Base-by-base conservation (phyloP, 2,113 vertebrate species). In the Macaca fascicularis region DNA sequence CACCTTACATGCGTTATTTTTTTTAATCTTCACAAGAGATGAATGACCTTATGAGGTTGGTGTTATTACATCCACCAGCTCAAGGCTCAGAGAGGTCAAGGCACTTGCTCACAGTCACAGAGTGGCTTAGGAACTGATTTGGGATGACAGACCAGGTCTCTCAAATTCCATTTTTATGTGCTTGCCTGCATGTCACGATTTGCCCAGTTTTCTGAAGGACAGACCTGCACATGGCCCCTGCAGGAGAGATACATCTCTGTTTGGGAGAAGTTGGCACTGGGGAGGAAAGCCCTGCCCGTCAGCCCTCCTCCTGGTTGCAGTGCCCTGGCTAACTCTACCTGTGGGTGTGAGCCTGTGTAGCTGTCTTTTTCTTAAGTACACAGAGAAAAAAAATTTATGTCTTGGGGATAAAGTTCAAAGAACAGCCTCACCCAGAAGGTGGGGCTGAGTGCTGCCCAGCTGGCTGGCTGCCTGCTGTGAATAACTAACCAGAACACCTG, bases 391-490 rank as follows among this genome's bases (percentile, higher is more conserved):
- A 43, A 8, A 13, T 20, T 8, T 93, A 76, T 72, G 61, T 70
- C 67, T 45, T 64, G 57, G 90, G 89, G 79, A 32, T 40, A 93
- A 93, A 96, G 95, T 88, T 93, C 87, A 90, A 38, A 74, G 74
- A 67, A 93, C 16, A 81, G 50, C 67, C 48, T 90, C 11, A 3
- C 55, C 74, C 43, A 57, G 90, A 87, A 96, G 79, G 90, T 52
- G 27, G 25, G 23, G 57, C 70, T 55, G 48, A 25, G 48, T 72
- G n/a, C 48, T 55, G 8, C 20, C 20, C 8, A 38, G 78, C 30
- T 40, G 48, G 61, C 17, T 2, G 23, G 55, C 30, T 79, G 69
- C 75, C 75, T 25, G 14, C 59, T 82, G 11, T 86, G 86, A 90
- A 27, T 74, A 93, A 74, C 50, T 81, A 81, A 30, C 7, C 8